Conservation (phyloP, 1,140 invertebrate species). For the Meloidogyne exigua region DNA sequence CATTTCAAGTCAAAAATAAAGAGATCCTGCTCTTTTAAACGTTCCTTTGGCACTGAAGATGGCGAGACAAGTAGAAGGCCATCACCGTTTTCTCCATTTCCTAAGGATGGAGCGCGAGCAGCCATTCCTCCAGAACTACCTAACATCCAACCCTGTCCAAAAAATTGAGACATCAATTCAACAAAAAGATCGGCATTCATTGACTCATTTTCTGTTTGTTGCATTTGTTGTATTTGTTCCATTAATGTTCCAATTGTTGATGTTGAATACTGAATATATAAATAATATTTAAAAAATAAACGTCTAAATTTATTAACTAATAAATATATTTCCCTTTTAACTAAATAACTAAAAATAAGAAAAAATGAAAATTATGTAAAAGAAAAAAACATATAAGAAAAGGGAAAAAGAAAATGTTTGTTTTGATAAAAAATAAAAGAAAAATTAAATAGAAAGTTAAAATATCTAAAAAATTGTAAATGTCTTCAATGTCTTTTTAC, state of each 20-base stretch:
- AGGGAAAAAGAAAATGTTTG: too few relatives aligned
- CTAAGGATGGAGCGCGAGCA: constrained; percentile 71
- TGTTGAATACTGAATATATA: background rate
- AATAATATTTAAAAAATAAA: background rate
- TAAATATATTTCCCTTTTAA: too few relatives aligned
- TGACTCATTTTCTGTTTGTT: constrained; percentile 24
- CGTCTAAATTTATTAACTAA: too few relatives aligned
- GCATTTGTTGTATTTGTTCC: background rate
- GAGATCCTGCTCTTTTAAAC: constrained; percentile 48
- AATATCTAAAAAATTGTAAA: background rate
- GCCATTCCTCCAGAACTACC: constrained; percentile 85
- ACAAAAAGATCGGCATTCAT: constrained; percentile 41
- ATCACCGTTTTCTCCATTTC: constrained; percentile 65
- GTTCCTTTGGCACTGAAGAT: constrained; percentile 94
- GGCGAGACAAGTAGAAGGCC: constrained; percentile 91
- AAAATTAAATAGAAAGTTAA: background rate
- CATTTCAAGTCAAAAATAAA: constrained; percentile 12
- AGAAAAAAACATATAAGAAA: too few relatives aligned
- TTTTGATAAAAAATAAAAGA: background rate
- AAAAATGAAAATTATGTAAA: too few relatives aligned
- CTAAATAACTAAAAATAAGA: too few relatives aligned
- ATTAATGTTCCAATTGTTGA: background rate
- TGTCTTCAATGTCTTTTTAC: background rate
- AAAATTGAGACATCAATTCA: constrained; percentile 73
- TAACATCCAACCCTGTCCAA: constrained; percentile 89